Conservation (phyloP, 2,888 invertebrate species). For the Lymantria monacha region DNA sequence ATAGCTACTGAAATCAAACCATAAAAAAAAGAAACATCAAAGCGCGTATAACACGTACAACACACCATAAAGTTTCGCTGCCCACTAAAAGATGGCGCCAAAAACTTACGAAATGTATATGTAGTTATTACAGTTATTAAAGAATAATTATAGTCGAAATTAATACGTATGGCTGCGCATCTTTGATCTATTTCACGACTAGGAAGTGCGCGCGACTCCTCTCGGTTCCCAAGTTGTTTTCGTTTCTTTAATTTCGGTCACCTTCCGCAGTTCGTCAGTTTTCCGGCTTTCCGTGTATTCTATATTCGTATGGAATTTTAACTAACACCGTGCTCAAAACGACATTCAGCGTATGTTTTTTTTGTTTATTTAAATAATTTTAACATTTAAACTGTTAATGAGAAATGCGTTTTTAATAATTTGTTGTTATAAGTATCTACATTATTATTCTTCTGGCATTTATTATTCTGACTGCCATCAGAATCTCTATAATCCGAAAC, state of each 20-base stretch:
- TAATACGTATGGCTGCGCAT: conserved; percentile 44
- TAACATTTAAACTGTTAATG: background rate
- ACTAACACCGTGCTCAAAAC: conserved; percentile 21
- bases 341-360: conserved; percentile 6
- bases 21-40: conserved; percentile 30
- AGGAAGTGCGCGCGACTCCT: conserved; percentile 46
- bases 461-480: too few species aligned
- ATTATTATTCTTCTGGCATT: too few species aligned
- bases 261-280: conserved; percentile 21
- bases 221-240: conserved; percentile 20
- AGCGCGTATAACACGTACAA: conserved; percentile 13
- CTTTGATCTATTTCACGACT: conserved; percentile 69
- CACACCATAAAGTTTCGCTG: conserved; percentile 29
- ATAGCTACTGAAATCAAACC: conserved; percentile 21
- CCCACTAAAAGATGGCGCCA: conserved; percentile 36
- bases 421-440: too few species aligned
- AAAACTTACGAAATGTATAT: conserved; percentile 34
- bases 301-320: conserved; percentile 37
- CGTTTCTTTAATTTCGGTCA: conserved; percentile 29
- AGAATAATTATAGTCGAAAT: conserved; percentile 57
- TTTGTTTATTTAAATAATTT: conserved; percentile 7
- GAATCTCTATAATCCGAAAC: too few species aligned
- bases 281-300: conserved; percentile 34
- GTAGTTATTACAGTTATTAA: conserved; percentile 7
- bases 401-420: too few species aligned